A percentile compares a stretch with the other conserved stretches of the same genome.
Conservation (phyloP, 2,113 vertebrate species). For the Anoura caudifer region DNA sequence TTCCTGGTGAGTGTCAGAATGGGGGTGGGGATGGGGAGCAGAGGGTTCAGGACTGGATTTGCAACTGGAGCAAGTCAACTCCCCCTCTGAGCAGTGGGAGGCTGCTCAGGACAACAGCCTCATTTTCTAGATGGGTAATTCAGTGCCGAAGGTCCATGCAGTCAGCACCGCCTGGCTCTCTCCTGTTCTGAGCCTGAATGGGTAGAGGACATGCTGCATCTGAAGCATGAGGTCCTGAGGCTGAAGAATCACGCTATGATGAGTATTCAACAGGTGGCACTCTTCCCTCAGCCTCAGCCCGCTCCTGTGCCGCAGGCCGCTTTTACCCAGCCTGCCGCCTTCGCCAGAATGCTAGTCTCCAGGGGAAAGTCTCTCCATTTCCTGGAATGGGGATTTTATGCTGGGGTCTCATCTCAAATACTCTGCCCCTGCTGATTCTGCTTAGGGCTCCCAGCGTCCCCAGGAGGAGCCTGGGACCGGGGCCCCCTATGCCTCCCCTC, state of each 20-base stretch:
- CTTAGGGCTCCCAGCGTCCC: not conserved
- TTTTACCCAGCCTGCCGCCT: fast-evolving
- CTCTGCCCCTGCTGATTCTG: not conserved
- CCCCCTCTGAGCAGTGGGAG: not conserved
- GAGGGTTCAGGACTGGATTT: not conserved
- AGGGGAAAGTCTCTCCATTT: not conserved
- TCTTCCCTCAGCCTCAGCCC: slow-evolving; percentile 45
- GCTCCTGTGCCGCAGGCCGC: not conserved
- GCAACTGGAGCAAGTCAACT: not conserved
- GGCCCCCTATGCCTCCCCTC: not conserved
- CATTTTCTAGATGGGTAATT: not conserved
- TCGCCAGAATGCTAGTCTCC: not conserved
- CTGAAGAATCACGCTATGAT: not conserved
- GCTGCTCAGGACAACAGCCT: not conserved
- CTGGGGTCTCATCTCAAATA: not conserved
- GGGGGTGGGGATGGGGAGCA: fast-evolving
- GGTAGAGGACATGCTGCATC: fast-evolving
- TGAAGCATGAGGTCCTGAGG: fast-evolving
- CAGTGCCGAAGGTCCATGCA: not conserved
- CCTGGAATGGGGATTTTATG: not conserved
- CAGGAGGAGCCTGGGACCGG: not conserved
- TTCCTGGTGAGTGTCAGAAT: fast-evolving
- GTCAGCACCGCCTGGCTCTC: fast-evolving
- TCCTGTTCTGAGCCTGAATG: fast-evolving
- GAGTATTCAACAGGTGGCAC: slow-evolving; percentile 72